Percentiles rank a stretch among this genome's conserved stretches.
phyloP scores from a whole-genome alignment of 2,113 vertebrate species.

The Muscicapa adusta region DNA sequence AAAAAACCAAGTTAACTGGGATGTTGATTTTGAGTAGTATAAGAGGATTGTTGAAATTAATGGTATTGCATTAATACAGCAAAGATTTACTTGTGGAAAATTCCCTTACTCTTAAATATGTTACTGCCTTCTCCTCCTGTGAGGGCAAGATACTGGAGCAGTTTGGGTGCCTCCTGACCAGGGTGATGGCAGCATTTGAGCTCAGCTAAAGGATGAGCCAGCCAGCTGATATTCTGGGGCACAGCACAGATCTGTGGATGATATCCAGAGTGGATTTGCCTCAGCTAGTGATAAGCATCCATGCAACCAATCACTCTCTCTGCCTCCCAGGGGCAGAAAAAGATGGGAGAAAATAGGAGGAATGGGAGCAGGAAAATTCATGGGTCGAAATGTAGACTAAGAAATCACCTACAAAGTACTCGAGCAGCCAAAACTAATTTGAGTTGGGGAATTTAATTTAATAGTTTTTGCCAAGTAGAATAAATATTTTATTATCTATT shows the following conservation, averaged over 20 bases:
- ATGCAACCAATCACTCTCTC: background rate
- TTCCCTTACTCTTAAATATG: background rate
- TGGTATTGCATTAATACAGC: background rate
- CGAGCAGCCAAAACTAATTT: background rate
- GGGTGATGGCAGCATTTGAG: background rate
- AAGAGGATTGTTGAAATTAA: slow-evolving; percentile 12
- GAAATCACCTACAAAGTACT: background rate
- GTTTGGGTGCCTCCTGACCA: background rate
- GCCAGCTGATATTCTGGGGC: background rate
- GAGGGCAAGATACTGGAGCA: background rate
- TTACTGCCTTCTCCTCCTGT: background rate
- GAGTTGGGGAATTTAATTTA: background rate
- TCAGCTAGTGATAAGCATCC: background rate
- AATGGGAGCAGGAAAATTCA: background rate
- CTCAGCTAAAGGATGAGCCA: background rate
- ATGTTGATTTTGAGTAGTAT: background rate
- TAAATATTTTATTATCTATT: background rate
- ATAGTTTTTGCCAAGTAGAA: background rate
- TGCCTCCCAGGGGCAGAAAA: background rate
- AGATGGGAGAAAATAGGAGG: background rate
- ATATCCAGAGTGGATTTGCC: background rate
- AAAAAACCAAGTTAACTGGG: background rate
- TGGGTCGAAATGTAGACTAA: background rate
- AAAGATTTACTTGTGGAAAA: background rate
- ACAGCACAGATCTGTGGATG: background rate